Conservation (phyloP, 2,113 vertebrate genomes). For the Apeltes quadracus region DNA sequence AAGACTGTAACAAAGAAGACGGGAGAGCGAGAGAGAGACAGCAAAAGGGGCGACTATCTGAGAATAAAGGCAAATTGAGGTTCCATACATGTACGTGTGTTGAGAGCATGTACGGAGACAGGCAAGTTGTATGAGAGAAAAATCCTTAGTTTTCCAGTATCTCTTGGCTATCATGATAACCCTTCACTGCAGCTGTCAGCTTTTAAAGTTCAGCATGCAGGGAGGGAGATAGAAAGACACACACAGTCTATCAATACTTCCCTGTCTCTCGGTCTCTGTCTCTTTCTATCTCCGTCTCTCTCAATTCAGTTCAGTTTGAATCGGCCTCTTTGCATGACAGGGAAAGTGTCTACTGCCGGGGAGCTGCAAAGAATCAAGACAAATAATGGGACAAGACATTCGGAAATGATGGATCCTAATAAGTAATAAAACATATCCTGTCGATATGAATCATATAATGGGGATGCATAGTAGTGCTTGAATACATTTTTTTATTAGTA, state of each 20-base stretch:
- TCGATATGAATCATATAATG: constrained; percentile 32
- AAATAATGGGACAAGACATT: constrained; percentile 45
- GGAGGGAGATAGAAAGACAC: constrained; percentile 28
- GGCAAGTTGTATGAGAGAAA: constrained; percentile 15
- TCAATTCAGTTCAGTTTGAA: constrained; percentile 59
- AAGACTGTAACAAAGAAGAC: neutral
- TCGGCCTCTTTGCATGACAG: constrained; percentile 45
- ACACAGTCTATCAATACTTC: constrained; percentile 64
- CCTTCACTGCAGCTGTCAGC: constrained; percentile 59
- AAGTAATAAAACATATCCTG: constrained; percentile 41
- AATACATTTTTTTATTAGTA: constrained; percentile 16
- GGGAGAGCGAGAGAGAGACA: neutral
- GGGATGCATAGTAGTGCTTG: constrained; percentile 8
- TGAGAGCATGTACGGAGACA: constrained; percentile 11
- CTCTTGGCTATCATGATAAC: constrained; percentile 51
- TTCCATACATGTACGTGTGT: constrained; percentile 19
- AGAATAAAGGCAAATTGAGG: neutral
- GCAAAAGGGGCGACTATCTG: neutral
- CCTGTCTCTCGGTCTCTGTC: constrained; percentile 36
- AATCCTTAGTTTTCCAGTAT: constrained; percentile 50
- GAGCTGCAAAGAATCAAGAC: constrained; percentile 32
- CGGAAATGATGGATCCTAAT: constrained; percentile 32
- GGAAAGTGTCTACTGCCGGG: constrained; percentile 17
- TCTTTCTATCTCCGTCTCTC: constrained; percentile 58
- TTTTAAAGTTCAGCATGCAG: constrained; percentile 51